A percentile compares a stretch with the other conserved stretches of the same genome.
Conservation (phyloP, 2,888 invertebrate species). For the Thecophora atra region DNA sequence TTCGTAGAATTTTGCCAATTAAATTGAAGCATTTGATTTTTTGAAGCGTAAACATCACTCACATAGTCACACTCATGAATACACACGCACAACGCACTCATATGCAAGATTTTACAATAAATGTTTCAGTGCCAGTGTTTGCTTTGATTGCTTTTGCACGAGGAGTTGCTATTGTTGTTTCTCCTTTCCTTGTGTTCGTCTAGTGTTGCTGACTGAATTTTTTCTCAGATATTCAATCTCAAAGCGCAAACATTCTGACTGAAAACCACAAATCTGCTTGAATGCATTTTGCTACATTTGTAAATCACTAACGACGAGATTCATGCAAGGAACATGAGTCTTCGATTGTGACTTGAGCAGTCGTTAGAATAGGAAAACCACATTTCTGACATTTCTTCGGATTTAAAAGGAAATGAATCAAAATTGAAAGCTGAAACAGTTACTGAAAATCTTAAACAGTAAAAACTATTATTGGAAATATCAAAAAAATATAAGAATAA, state of each 20-base stretch:
- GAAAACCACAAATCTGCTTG: slow-evolving; percentile 29
- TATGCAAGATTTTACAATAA: background rate
- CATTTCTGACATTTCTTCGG: background rate
- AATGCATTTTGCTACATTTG: slow-evolving; percentile 20
- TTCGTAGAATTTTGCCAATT: slow-evolving; percentile 30
- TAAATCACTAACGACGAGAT: background rate
- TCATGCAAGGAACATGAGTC: background rate
- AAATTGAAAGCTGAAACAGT: background rate
- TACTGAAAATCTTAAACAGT: background rate
- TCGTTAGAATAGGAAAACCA: background rate
- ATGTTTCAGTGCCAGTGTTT: background rate
- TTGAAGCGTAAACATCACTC: slow-evolving; percentile 15
- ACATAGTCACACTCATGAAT: background rate
- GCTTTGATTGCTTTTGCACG: slow-evolving; percentile 7
- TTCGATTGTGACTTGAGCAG: too few relatives aligned
- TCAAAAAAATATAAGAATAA: too few relatives aligned
- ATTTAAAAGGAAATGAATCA: background rate
- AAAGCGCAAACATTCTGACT: background rate
- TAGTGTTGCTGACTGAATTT: background rate
- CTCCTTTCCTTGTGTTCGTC: background rate
- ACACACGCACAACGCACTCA: slow-evolving; percentile 9
- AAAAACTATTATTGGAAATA: background rate
- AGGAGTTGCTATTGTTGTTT: slow-evolving; percentile 10
- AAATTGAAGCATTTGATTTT: slow-evolving; percentile 21
- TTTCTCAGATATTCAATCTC: slow-evolving; percentile 1